These are phyloP conservation scores for Caranx ignobilis DNA, from an alignment of 2,113 vertebrate species.

Conservation along the genomic window DNA sequence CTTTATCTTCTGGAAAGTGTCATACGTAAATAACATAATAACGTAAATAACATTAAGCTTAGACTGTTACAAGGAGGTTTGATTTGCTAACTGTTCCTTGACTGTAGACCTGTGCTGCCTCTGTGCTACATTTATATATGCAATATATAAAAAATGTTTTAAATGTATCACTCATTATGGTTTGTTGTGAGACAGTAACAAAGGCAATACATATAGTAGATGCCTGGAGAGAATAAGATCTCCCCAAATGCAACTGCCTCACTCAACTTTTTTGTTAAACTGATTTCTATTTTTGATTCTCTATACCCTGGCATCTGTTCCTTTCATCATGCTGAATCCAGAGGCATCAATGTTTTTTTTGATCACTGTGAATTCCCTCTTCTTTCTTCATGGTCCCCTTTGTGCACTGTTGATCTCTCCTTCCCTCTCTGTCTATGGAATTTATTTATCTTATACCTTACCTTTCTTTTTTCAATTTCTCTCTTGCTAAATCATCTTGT, in stretches of 20 bases:
- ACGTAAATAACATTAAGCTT: background rate
- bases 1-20: background rate
- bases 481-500: background rate
- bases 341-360: conserved; percentile 11
- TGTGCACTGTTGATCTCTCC: conserved; percentile 17
- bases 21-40: background rate
- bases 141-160: background rate
- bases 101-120: background rate
- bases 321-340: conserved; percentile 43
- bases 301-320: conserved; percentile 38
- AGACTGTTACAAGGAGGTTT: no score
- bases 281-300: conserved; percentile 31
- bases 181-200: conserved; percentile 10
- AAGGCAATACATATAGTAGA: conserved; percentile 19
- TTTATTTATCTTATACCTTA: conserved; percentile 15
- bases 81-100: no score
- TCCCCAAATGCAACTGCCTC: conserved; percentile 1
- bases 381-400: conserved; percentile 6
- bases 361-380: conserved; percentile 21
- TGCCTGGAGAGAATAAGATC: conserved; percentile 43
- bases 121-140: background rate
- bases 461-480: background rate
- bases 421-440: conserved; percentile 18
- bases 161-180: background rate
- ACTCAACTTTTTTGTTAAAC: conserved; percentile 34